Percentiles rank a stretch among this genome's conserved stretches.
phyloP scores from a whole-genome alignment of 1,140 invertebrate genomes.

The Drosophila mojavensis region DNA sequence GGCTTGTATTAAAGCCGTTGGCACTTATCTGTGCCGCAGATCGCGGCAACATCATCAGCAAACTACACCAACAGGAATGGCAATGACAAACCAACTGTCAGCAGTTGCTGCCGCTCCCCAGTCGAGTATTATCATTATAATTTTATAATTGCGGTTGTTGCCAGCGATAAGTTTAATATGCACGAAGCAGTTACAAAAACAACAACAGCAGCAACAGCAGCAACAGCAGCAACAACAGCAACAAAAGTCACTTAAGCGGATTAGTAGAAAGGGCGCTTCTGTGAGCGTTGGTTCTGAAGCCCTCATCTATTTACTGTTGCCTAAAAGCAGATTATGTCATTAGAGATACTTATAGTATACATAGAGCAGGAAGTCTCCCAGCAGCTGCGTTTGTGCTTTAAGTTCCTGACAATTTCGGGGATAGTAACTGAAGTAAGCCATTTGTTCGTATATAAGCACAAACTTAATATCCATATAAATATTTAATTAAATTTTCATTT shows the following conservation, averaged over 20 bases:
- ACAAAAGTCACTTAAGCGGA: constrained; percentile 79
- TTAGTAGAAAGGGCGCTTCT: constrained; percentile 72
- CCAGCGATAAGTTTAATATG: constrained; percentile 79
- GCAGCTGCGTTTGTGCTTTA: constrained; percentile 39
- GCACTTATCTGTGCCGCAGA: constrained; percentile 64
- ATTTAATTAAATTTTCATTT: neutral
- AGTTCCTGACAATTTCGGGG: constrained; percentile 25
- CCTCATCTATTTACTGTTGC: constrained; percentile 40
- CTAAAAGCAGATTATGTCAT: constrained; percentile 81
- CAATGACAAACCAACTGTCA: constrained; percentile 77
- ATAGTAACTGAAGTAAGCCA: constrained; percentile 26
- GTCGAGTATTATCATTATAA: constrained; percentile 80
- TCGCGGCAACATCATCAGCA: constrained; percentile 48
- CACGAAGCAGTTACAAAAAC: constrained; percentile 47
- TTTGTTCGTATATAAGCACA: neutral
- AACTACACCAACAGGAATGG: constrained; percentile 29
- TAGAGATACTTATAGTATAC: constrained; percentile 56
- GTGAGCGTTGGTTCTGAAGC: constrained; percentile 10
- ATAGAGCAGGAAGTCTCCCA: constrained; percentile 10
- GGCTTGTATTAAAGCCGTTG: constrained; percentile 37
- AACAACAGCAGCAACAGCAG: constrained; percentile 46
- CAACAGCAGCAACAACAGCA: constrained; percentile 36
- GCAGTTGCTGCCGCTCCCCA: constrained; percentile 66
- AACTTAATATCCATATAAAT: neutral
- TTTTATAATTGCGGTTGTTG: constrained; percentile 82